These are phyloP conservation scores for Mustela nigripes DNA, from an alignment of 2,113 vertebrate genomes.

Conservation along the genomic window DNA sequence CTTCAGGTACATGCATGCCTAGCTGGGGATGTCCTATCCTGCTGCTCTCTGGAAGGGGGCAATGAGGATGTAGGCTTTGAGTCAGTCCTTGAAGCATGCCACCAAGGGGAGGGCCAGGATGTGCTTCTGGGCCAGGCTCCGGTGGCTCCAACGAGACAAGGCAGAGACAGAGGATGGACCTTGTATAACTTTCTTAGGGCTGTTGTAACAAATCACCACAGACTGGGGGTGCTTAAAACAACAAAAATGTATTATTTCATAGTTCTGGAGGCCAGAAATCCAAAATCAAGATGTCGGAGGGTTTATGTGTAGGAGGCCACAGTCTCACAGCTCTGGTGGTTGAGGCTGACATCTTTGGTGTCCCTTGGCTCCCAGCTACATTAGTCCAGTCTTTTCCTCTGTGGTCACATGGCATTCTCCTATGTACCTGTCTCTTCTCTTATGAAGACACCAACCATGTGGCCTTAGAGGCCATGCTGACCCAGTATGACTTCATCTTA, in stretches of 20 bases:
- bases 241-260: rapidly evolving
- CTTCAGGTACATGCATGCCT: not conserved
- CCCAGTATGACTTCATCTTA: rapidly evolving
- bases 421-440: too few species aligned
- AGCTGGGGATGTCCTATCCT: rapidly evolving
- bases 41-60: not conserved
- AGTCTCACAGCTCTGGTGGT: not conserved
- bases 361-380: rapidly evolving
- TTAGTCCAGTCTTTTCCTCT: not conserved
- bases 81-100: not conserved
- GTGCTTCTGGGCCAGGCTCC: not conserved
- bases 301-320: rapidly evolving
- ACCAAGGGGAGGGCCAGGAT: rapidly evolving
- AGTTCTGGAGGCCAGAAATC: too few species aligned
- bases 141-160: too few species aligned
- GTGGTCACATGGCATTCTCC: rapidly evolving
- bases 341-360: rapidly evolving
- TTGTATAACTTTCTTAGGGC: not conserved
- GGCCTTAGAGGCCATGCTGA: not conserved
- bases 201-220: not conserved
- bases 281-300: not conserved
- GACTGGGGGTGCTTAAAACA: not conserved
- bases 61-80: not conserved
- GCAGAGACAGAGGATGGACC: rapidly evolving
- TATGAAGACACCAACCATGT: not conserved